phyloP scores from a whole-genome alignment of 2,797 vertebrate genomes.

The Bradypodion ventrale region DNA sequence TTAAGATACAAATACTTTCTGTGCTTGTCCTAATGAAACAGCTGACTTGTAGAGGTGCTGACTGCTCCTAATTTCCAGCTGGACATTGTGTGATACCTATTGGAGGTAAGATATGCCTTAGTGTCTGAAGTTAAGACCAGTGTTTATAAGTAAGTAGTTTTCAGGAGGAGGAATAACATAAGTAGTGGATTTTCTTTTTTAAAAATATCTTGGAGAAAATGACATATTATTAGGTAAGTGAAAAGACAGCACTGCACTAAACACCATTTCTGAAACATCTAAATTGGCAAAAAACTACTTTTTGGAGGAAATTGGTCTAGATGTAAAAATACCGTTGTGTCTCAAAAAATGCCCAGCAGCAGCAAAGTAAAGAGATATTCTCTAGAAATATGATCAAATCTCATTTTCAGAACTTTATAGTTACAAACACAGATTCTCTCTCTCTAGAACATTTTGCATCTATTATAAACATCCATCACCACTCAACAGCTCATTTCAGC shows the following conservation, averaged over 20 bases:
- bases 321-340: conserved; percentile 38
- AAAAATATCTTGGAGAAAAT: conserved; percentile 57
- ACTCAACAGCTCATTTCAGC: conserved; percentile 1
- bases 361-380: conserved; percentile 28
- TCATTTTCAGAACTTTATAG: conserved; percentile 12
- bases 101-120: conserved; percentile 17
- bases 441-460: not conserved
- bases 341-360: conserved; percentile 29
- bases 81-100: not conserved
- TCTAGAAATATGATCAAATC: conserved; percentile 22
- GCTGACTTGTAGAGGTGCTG: conserved; percentile 18
- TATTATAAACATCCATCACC: conserved; percentile 3
- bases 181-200: conserved; percentile 33
- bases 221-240: conserved; percentile 44
- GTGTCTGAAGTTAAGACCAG: conserved; percentile 49
- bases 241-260: conserved; percentile 59
- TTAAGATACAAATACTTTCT: not conserved
- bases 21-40: not conserved
- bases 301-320: conserved; percentile 54
- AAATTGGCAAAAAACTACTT: conserved; percentile 61
- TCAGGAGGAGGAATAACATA: conserved; percentile 51
- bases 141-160: conserved; percentile 56
- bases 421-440: not conserved
- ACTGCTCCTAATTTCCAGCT: not conserved
- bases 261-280: conserved; percentile 56